Evolutionary conservation across 2,797 vertebrate species (phyloP), one percentile per base, ranked within the genome.

Genomic region (Premnoplex brunnescens): DNA sequence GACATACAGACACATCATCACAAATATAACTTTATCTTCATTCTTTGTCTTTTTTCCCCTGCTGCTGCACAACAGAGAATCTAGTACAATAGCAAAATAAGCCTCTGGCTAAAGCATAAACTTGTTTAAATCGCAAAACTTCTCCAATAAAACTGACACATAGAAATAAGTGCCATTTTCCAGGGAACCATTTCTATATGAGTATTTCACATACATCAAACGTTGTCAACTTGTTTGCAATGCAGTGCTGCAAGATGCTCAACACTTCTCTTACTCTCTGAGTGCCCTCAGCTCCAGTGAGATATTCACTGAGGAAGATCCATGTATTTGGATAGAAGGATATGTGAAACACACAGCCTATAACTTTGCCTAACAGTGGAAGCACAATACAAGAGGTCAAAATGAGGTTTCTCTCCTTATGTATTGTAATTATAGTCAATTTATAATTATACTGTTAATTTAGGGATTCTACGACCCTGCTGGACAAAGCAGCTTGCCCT

Each of bases 391-490:
- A 79, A 92, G 83, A 94, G 93, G 94, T 95, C 93, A 97, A 81
- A 94, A 79, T 1, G 10, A 96, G 84, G 89, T 94, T 96, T 95
- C 81, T 76, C 66, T 89, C 64, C 74, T 80, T 41, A 60, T 3
- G 28, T 59, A 87, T 85, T 93, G 64, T 89, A 96, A 90, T 85
- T 64, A 73, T 12, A 49, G 89, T 56, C 88, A 93, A 82, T 72
- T 96, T 96, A 97, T 91, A 95, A 95, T 83, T 91, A 93, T 88
- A 76, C 85, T 85, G 83, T 84, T 96, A 91, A 94, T 92, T 93
- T 95, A 95, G 93, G n/a, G 87, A 83, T 96, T 92, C 77, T 89
- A 85, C 51, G 89, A 91, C 93, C 15, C 6, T 4, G 37, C 77
- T 75, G 90, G 91, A 96, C 89, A 85, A 91, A 92, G 95, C 37